These are phyloP conservation scores for Cerceris rybyensis DNA, from an alignment of 2,888 invertebrate genomes.

Conservation along the genomic window DNA sequence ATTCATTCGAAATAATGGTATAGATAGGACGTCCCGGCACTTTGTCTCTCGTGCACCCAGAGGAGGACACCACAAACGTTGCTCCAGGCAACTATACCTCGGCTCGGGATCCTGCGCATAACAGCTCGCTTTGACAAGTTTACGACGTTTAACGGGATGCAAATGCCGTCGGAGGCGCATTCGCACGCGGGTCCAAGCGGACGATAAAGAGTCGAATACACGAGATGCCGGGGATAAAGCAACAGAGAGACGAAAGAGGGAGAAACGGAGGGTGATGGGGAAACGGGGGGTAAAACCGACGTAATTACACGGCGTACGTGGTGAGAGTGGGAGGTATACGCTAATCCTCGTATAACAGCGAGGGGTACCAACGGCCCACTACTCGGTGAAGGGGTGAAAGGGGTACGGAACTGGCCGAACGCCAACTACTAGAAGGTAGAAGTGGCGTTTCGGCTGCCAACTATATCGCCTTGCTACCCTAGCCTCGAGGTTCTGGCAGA, in stretches of 20 bases:
- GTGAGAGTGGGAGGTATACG: conserved; percentile 44
- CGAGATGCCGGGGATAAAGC: conserved; percentile 56
- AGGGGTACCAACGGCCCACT: conserved; percentile 24
- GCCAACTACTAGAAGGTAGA: conserved; percentile 65
- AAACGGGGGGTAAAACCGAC: conserved; percentile 38
- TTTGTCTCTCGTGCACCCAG: conserved; percentile 40
- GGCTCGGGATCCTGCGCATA: conserved; percentile 48
- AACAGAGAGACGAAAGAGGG: conserved; percentile 16
- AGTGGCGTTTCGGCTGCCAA: conserved; percentile 50
- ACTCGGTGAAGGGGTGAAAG: conserved; percentile 6
- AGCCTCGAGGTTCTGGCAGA: background rate
- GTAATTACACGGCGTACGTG: conserved; percentile 65
- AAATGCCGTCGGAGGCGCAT: conserved; percentile 54
- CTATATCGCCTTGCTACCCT: conserved; percentile 39
- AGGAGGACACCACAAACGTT: conserved; percentile 53
- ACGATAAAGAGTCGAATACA: conserved; percentile 66
- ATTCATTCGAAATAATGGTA: conserved; percentile 49
- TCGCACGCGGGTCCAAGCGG: conserved; percentile 54
- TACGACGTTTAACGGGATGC: conserved; percentile 72
- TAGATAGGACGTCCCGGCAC: conserved; percentile 25
- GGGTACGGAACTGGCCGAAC: conserved; percentile 65
- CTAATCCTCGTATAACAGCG: conserved; percentile 72
- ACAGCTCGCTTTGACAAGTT: conserved; percentile 66
- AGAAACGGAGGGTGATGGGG: no score
- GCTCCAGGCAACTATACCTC: conserved; percentile 23